These are phyloP conservation scores for Actinemys pallida DNA, from an alignment of 2,113 vertebrate species.

Conservation along the genomic window DNA sequence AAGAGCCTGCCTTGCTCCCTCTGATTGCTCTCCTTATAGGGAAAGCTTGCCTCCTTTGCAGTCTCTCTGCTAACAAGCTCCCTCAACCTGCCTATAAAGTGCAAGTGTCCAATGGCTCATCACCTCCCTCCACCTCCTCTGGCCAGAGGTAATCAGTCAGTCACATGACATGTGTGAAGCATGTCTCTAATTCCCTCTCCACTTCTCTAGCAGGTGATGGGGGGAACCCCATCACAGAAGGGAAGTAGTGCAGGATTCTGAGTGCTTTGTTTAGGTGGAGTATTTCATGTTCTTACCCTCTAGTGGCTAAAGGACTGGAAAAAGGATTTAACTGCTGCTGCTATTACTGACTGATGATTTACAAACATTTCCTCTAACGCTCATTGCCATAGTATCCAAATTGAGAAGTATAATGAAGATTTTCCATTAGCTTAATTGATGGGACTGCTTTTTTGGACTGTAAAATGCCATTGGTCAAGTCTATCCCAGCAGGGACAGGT, in stretches of 20 bases:
- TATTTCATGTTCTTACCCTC: background rate
- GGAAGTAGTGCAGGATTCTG: background rate
- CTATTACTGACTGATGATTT: conserved; percentile 28
- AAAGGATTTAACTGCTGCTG: background rate
- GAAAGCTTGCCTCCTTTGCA: too few species aligned
- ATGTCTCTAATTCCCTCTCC: too few species aligned
- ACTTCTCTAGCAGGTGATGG: too few species aligned
- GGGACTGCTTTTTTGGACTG: background rate
- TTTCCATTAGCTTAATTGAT: background rate
- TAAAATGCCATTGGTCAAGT: conserved; percentile 14
- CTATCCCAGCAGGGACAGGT: accelerated
- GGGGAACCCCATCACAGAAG: too few species aligned
- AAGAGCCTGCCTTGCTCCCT: too few species aligned
- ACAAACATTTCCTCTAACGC: conserved; percentile 2
- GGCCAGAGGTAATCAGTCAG: too few species aligned
- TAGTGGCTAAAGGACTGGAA: background rate
- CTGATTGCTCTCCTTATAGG: too few species aligned
- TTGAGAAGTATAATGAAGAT: conserved; percentile 16
- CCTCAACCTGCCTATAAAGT: too few species aligned
- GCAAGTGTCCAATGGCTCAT: too few species aligned
- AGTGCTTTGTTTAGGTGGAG: background rate
- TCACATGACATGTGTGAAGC: too few species aligned
- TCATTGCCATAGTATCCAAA: conserved; percentile 16
- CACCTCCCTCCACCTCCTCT: too few species aligned
- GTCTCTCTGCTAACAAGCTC: too few species aligned